These are phyloP conservation scores for Pissodes strobi DNA, from an alignment of 1,140 invertebrate species.

Conservation along the genomic window DNA sequence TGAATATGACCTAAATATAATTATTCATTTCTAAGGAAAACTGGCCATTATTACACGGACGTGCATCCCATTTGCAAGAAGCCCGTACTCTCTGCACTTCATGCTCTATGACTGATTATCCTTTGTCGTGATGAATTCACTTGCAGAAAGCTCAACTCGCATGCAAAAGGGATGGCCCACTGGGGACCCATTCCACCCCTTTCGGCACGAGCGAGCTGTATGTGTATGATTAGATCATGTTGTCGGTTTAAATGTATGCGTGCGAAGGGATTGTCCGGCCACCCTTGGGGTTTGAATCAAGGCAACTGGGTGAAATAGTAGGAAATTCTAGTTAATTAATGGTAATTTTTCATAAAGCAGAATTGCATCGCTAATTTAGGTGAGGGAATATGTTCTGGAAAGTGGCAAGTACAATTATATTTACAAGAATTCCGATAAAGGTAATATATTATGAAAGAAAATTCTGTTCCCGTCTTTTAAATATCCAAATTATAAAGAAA, in stretches of 20 bases:
- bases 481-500: no score
- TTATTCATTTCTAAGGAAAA: no score
- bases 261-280: background rate
- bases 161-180: slow-evolving; percentile 14
- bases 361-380: background rate
- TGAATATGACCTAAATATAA: no score
- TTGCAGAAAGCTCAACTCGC: slow-evolving; percentile 18
- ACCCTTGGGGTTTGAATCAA: background rate
- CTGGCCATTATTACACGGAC: no score
- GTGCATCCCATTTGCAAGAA: no score
- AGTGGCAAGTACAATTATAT: no score
- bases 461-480: no score
- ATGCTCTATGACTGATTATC: slow-evolving; percentile 13
- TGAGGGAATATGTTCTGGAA: no score
- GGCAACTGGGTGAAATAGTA: background rate
- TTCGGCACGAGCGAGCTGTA: slow-evolving; percentile 13
- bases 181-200: slow-evolving; percentile 13
- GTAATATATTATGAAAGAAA: no score
- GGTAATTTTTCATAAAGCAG: background rate
- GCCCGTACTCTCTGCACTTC: background rate
- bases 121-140: slow-evolving; percentile 19
- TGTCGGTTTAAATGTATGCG: slow-evolving; percentile 8
- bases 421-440: no score
- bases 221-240: slow-evolving; percentile 19
- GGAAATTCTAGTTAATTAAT: background rate